Evolutionary conservation across 2,113 vertebrate genomes (phyloP).

Genomic region (Myotis davidii): DNA sequence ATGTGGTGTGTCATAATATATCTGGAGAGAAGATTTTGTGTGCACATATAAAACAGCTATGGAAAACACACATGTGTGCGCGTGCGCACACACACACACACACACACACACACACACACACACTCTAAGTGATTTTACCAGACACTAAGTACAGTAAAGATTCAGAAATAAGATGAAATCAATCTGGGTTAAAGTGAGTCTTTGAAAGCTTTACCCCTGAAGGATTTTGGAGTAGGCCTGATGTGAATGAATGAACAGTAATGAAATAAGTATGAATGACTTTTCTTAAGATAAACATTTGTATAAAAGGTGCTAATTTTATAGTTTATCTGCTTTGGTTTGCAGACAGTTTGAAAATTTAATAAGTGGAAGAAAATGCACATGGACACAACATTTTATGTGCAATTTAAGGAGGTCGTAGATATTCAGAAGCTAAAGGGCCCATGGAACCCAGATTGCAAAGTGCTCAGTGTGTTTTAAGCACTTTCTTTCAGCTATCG

Average conservation of each 20-base stretch:
- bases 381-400: background rate
- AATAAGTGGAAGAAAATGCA: background rate
- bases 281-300: background rate
- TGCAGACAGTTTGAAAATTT: background rate
- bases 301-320: background rate
- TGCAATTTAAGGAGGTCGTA: background rate
- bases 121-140: background rate
- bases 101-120: background rate
- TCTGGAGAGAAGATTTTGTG: background rate
- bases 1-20: background rate
- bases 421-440: background rate
- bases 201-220: background rate
- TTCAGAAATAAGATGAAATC: constrained; percentile 3
- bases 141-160: background rate
- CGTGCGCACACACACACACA: background rate
- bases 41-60: background rate
- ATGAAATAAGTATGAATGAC: background rate
- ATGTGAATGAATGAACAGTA: background rate
- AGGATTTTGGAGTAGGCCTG: background rate
- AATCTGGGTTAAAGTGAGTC: background rate
- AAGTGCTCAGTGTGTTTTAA: background rate
- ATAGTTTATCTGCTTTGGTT: background rate
- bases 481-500: background rate
- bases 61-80: background rate
- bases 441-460: background rate